These are phyloP conservation scores for Odocoileus hemionus DNA, from an alignment of 2,113 vertebrate genomes.

Conservation along the genomic window DNA sequence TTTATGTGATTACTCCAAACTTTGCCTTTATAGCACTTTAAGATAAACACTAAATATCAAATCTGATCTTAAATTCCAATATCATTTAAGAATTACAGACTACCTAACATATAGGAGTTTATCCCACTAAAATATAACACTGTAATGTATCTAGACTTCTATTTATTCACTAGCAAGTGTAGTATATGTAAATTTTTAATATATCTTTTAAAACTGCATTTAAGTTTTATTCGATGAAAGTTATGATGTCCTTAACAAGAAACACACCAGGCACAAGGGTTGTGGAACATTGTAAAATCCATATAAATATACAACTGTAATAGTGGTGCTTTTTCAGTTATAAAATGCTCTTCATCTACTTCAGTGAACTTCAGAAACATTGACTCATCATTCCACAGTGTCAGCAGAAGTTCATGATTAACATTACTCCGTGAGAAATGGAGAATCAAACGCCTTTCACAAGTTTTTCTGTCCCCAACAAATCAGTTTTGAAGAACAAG, in stretches of 20 bases:
- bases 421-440: not conserved
- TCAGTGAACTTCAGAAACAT: conserved; percentile 9
- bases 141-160: not conserved
- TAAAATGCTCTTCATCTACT: not conserved
- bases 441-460: not conserved
- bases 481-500: conserved; percentile 19
- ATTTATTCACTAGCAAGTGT: not conserved
- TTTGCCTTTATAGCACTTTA: not conserved
- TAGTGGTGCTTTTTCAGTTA: not conserved
- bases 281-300: not conserved
- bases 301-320: not conserved
- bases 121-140: not conserved
- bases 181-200: not conserved
- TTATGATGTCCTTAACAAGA: not conserved
- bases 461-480: conserved; percentile 31
- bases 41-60: not conserved
- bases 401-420: not conserved
- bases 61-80: not conserved
- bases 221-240: not conserved
- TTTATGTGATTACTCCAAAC: not conserved
- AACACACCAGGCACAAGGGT: not conserved
- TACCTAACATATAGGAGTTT: not conserved
- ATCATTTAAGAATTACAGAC: not conserved
- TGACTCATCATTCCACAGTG: not conserved
- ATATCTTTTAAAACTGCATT: not conserved